Percentiles rank a stretch among this genome's conserved stretches.
These are phyloP conservation scores for Cistogaster globosa DNA, from an alignment of 2,888 invertebrate genomes.

Conservation along the genomic window DNA sequence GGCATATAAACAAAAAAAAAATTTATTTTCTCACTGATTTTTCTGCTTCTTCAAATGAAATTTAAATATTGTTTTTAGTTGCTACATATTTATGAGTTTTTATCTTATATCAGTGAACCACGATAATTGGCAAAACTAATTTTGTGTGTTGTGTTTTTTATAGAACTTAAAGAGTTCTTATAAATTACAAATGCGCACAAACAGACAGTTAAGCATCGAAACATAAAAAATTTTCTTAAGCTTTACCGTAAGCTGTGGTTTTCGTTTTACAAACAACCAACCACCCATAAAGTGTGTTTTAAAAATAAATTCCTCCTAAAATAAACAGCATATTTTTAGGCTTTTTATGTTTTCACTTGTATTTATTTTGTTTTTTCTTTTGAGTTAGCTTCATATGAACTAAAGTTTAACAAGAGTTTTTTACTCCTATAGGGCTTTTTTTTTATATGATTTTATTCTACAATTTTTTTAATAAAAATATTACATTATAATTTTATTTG, in stretches of 20 bases:
- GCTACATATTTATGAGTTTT: slow-evolving; percentile 5
- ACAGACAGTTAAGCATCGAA: background rate
- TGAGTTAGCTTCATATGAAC: slow-evolving; percentile 14
- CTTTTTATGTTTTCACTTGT: slow-evolving; percentile 40
- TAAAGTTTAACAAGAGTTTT: slow-evolving; percentile 5
- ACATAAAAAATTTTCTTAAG: background rate
- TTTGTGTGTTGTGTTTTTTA: slow-evolving; percentile 10
- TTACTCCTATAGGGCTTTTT: slow-evolving; percentile 28
- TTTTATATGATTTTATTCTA: background rate
- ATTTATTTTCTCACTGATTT: slow-evolving; percentile 1
- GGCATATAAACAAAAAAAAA: slow-evolving; percentile 37
- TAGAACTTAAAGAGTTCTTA: background rate
- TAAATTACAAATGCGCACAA: too few species aligned
- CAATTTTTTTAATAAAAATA: slow-evolving; percentile 17
- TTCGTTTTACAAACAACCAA: background rate
- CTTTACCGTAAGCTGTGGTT: slow-evolving; percentile 4
- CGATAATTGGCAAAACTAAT: slow-evolving; percentile 62
- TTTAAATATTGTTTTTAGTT: background rate
- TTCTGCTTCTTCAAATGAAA: background rate
- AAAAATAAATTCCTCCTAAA: background rate
- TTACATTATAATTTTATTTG: slow-evolving; percentile 21
- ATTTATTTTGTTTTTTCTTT: background rate
- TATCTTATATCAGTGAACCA: slow-evolving; percentile 54
- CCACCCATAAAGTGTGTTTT: background rate
- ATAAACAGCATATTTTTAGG: slow-evolving; percentile 41